Evolutionary conservation across 2,888 invertebrate genomes (phyloP).

Genomic region (Rhagium mordax): DNA sequence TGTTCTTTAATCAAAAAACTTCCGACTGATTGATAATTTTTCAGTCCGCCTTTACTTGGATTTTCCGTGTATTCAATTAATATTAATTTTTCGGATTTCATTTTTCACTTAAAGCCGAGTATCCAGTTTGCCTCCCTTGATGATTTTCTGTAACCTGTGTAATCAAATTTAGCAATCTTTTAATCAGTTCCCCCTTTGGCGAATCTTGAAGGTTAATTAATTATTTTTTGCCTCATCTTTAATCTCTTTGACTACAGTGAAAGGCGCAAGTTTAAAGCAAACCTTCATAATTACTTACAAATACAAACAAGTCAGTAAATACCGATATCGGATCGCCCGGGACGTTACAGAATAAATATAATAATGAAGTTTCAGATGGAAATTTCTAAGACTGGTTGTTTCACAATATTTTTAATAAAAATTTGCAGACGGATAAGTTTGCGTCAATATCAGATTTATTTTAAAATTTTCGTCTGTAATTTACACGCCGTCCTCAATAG

Average conservation of each 20-base stretch:
- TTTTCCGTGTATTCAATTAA: constrained; percentile 30
- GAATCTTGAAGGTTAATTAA: constrained; percentile 47
- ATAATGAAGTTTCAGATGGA: constrained; percentile 15
- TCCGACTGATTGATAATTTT: constrained; percentile 22
- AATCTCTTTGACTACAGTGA: constrained; percentile 39
- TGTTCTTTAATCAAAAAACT: constrained; percentile 2
- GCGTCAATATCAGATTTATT: background rate
- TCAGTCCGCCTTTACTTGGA: background rate
- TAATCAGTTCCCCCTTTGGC: constrained; percentile 51
- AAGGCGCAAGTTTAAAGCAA: constrained; percentile 34
- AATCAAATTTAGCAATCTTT: constrained; percentile 59
- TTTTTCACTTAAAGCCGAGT: constrained; percentile 31
- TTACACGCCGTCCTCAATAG: too few species aligned
- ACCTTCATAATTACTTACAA: constrained; percentile 36
- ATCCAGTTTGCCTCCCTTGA: constrained; percentile 27
- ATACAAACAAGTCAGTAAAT: constrained; percentile 36
- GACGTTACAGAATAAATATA: constrained; percentile 13
- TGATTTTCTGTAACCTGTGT: constrained; percentile 50
- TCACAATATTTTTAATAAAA: background rate
- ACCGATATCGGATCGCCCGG: constrained; percentile 5
- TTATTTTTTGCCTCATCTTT: constrained; percentile 43
- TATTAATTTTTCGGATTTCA: constrained; percentile 37
- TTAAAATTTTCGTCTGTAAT: background rate
- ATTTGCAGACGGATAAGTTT: background rate
- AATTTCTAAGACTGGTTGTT: background rate